phyloP scores from a whole-genome alignment of 2,113 vertebrate species.

The Sinocyclocheilus anophthalmus region DNA sequence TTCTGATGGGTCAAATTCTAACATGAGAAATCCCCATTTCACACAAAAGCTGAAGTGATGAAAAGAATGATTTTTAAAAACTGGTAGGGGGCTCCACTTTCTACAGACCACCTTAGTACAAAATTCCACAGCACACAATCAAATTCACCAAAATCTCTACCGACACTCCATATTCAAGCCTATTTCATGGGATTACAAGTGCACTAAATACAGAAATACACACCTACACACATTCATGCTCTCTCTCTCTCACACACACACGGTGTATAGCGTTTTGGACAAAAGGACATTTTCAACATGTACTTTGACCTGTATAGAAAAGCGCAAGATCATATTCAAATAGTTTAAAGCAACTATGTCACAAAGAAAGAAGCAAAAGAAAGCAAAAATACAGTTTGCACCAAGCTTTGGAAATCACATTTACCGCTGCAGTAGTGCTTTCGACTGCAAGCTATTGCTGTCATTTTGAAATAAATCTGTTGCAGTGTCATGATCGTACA shows the following conservation, averaged over 20 bases:
- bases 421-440: constrained; percentile 57
- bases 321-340: constrained; percentile 56
- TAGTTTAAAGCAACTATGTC: constrained; percentile 72
- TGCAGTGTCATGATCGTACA: constrained; percentile 68
- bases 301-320: constrained; percentile 70
- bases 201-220: constrained; percentile 78
- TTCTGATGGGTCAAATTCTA: neutral
- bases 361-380: constrained; percentile 66
- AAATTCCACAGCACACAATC: constrained; percentile 79
- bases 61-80: constrained; percentile 66
- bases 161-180: constrained; percentile 80
- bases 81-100: constrained; percentile 70
- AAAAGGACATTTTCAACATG: constrained; percentile 69
- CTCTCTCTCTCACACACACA: constrained; percentile 29
- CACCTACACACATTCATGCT: constrained; percentile 63
- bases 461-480: constrained; percentile 71
- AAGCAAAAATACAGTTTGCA: constrained; percentile 62
- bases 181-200: constrained; percentile 81
- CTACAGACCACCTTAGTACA: constrained; percentile 71
- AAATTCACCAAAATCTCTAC: constrained; percentile 77
- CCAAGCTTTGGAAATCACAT: constrained; percentile 69
- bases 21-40: constrained; percentile 31
- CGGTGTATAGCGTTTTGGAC: constrained; percentile 65
- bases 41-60: constrained; percentile 54
- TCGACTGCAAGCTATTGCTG: constrained; percentile 77